Base-by-base conservation (phyloP, 2,797 vertebrate genomes). In the Microcaecilia unicolor region DNA sequence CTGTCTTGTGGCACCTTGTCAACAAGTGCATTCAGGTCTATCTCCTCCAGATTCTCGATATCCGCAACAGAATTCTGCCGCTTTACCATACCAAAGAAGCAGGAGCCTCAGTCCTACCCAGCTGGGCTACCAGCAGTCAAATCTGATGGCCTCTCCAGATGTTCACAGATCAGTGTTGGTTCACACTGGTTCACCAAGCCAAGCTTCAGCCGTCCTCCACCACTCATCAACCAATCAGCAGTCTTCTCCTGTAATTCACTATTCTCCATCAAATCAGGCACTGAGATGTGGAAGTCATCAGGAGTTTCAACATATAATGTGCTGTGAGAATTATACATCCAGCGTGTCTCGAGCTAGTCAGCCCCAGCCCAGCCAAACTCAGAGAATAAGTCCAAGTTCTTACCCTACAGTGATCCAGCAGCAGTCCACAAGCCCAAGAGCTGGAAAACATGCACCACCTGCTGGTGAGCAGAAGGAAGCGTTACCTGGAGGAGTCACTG, bases 361-460 rank as follows among this genome's bases (percentile, higher is more conserved):
- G 2, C 56, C 88, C 25, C 77, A 25, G 46, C 66, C 41, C 44
- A 52, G 41, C 23, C 84, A 84, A 37, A 68, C 81, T 1, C 75
- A 78, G 58, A 55, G 80, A 52, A 62, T 81, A 19, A 86, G 78
- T 52, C 83, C 72, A 3, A 74, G 66, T 15, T 78, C 85, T 15
- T 97, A 89, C 34, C 80, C 93, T 51, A 93, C 89, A 0, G 93
- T 97, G 27, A 99, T 96, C 59, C 95, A 98, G 65, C 92, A 95
- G 80, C 74, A 78, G 1, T 65, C 86, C 5, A 53, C 83, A 0
- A 75, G 56, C 41, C 79, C 72, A 31, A 76, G 72, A 48, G 58
- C 43, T 8, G 70, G 63, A 56, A 85, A 84, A 73, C 81, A 75
- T 1, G 79, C 79, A 44, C 70, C 76, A 15, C 86, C 67, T 0